These are phyloP conservation scores for Synergus gifuensis DNA, from an alignment of 2,888 invertebrate species.

Conservation along the genomic window DNA sequence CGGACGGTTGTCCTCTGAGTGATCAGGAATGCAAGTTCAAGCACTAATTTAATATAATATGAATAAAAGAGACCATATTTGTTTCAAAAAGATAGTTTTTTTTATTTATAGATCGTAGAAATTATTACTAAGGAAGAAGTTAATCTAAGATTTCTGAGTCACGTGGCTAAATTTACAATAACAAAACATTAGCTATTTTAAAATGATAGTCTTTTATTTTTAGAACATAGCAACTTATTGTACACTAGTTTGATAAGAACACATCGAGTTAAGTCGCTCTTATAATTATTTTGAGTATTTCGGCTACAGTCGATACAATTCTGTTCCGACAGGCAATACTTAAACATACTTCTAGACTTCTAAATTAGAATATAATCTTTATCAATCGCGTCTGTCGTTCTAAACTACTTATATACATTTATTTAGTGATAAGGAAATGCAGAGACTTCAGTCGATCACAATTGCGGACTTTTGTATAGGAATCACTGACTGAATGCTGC, in stretches of 20 bases:
- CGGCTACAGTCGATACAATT: constrained; percentile 1
- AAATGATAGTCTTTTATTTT: constrained; percentile 19
- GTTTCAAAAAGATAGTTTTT: constrained; percentile 13
- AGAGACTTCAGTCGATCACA: constrained; percentile 11
- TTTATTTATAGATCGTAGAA: not conserved
- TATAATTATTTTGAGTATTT: constrained; percentile 27
- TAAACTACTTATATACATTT: constrained; percentile 19
- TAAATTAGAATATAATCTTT: constrained; percentile 1
- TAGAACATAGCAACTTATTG: not conserved
- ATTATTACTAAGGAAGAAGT: too few relatives aligned
- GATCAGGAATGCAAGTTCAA: constrained; percentile 85
- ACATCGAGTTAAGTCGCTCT: constrained; percentile 20
- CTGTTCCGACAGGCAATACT: constrained; percentile 25
- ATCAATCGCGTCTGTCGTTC: not conserved
- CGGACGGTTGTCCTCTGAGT: constrained; percentile 88
- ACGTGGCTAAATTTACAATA: not conserved
- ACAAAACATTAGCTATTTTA: not conserved
- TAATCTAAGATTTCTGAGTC: too few relatives aligned
- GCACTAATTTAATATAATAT: constrained; percentile 78
- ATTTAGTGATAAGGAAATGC: constrained; percentile 4
- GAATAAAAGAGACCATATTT: not conserved
- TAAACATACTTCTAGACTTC: not conserved
- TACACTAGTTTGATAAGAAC: constrained; percentile 32
- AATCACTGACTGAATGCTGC: constrained; percentile 26
- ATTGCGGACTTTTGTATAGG: not conserved